Evolutionary conservation across 64 coral and sea anemone species (phyloP).

Genomic region (Montipora cactus): DNA sequence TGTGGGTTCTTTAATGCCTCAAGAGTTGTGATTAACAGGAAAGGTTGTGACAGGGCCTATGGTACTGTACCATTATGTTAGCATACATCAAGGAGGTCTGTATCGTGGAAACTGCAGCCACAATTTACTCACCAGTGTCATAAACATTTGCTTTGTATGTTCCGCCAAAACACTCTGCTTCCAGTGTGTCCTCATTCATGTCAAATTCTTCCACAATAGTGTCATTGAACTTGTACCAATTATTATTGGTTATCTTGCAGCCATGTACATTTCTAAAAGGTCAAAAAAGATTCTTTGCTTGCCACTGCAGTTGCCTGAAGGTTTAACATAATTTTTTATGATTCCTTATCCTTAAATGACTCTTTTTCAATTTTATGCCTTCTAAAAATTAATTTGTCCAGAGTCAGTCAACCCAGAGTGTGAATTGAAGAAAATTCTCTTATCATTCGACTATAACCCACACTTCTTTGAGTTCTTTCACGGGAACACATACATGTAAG

Average conservation of each 20-base stretch:
- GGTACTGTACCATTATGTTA: no score
- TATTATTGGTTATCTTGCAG: conserved; percentile 43
- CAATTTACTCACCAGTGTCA: conserved; percentile 67
- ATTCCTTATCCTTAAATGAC: not conserved
- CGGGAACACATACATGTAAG: no score
- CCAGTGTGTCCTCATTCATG: conserved; percentile 84
- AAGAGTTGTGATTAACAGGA: no score
- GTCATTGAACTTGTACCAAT: conserved; percentile 94
- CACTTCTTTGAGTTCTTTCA: no score
- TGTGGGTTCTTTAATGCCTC: no score
- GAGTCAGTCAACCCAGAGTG: no score
- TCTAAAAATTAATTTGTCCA: no score
- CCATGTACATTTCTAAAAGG: conserved; percentile 37
- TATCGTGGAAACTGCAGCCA: not conserved
- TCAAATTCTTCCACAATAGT: conserved; percentile 77
- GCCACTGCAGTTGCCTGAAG: no score
- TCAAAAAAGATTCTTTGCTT: not conserved
- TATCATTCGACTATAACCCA: no score
- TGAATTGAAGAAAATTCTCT: no score
- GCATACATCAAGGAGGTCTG: not conserved
- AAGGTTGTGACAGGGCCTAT: no score
- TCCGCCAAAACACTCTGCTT: conserved; percentile 95
- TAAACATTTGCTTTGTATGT: conserved; percentile 94
- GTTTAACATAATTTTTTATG: not conserved
- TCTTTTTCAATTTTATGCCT: no score